These are phyloP conservation scores for Pyralis farinalis DNA, from an alignment of 2,888 invertebrate species.

Conservation along the genomic window DNA sequence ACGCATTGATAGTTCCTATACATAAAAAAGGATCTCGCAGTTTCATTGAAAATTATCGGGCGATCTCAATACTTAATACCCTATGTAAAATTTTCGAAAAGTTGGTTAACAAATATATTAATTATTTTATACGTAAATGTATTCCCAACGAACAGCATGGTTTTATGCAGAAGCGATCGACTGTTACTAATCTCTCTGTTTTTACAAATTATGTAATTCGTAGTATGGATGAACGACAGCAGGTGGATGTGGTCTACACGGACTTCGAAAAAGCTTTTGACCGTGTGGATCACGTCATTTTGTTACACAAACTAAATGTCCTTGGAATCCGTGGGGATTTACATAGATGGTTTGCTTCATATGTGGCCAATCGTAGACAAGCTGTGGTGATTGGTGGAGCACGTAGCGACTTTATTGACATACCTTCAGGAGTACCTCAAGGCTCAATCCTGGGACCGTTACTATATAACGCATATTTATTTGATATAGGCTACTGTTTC, in stretches of 20 bases:
- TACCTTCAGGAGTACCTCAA: constrained; percentile 1
- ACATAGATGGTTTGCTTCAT: neutral
- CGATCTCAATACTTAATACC: too few species aligned
- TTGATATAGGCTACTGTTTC: too few species aligned
- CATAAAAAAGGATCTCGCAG: neutral
- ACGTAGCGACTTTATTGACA: neutral
- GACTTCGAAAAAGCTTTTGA: constrained; percentile 1
- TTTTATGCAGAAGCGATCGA: neutral
- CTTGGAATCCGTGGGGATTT: neutral
- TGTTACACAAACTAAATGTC: neutral
- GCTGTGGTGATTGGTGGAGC: too few species aligned
- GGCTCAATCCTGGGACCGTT: too few species aligned
- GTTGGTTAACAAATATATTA: neutral
- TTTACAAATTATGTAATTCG: neutral
- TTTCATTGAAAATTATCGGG: too few species aligned
- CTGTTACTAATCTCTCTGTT: neutral
- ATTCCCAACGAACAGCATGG: neutral
- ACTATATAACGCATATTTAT: too few species aligned
- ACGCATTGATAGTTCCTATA: neutral
- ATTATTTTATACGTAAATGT: neutral
- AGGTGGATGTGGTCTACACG: constrained; percentile 5
- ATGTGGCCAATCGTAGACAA: neutral
- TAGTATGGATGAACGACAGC: neutral
- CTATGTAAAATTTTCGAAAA: neutral
- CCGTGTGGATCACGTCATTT: neutral